Base-by-base conservation (phyloP, 2,888 invertebrate genomes). In the Drosophila mercatorum region DNA sequence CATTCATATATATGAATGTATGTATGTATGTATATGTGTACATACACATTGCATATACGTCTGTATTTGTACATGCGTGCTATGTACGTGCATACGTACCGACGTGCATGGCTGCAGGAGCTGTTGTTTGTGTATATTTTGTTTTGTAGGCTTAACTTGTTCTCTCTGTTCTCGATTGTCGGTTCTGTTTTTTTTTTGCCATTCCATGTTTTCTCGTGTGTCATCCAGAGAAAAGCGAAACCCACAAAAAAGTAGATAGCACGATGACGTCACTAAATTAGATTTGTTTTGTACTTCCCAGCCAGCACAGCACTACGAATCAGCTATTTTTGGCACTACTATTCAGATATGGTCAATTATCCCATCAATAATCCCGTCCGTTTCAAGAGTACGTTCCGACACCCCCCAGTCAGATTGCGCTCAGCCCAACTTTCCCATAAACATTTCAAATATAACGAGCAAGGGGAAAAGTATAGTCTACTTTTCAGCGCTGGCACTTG, bases 111-210 rank as follows among this genome's bases (percentile, higher is more conserved):
- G n/a, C 3, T 34, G 46, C 34, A 34, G 22, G 22, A 38, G 44
- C 34, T 17, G 53, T 67, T 77, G 56, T 65, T 56, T 64, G 64
- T 72, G 58, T 43, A 34, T 43, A 31, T 34, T 56, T 41, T 41
- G 46, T 43, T 52, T 52, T 56, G 31, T 43, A 41, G 31, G 28
- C 72, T 82, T 72, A 72, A 80, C 68, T 79, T 79, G 55, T 41
- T 28, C 22, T 51, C 51, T 51, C 46, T 26, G 26, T 28, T 56
- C 41, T 34, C 31, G 5, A 6, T 28, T 28, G 7, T 5, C 31
- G 22, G 34, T 22, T 22, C 12, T 46, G 6, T 44, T 44, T 22
- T 44, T 44, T 26, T 34, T 51, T 49, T 22, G 22, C 14, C 49
- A 46, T 14, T 60, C 34, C 55, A 12, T 40, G 34, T 47, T n/a